Percentiles rank a stretch among this genome's conserved stretches.
Conservation (phyloP, 2,113 vertebrate species). For the Eclectus roratus region DNA sequence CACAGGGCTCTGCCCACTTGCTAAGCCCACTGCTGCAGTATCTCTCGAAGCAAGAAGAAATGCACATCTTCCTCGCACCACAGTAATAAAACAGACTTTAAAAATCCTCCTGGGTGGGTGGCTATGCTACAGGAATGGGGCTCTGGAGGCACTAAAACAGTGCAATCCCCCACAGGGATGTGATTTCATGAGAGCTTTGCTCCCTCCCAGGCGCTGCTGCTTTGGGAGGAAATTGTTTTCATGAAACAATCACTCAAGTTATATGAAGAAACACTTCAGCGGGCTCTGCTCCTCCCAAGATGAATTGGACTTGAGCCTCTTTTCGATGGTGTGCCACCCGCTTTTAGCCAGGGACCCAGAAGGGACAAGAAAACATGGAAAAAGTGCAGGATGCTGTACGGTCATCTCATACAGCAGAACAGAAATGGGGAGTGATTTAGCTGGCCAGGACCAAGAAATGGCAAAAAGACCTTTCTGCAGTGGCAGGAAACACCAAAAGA, state of each 20-base stretch:
- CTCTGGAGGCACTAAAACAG: background rate
- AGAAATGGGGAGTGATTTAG: rapidly evolving
- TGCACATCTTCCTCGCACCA: background rate
- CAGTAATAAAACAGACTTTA: background rate
- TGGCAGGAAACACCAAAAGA: background rate
- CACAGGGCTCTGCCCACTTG: background rate
- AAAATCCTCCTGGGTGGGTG: background rate
- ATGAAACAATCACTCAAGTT: background rate
- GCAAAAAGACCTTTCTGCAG: background rate
- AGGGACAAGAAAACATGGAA: rapidly evolving
- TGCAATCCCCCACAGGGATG: background rate
- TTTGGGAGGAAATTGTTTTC: background rate
- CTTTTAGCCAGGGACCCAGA: background rate
- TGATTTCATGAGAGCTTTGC: background rate
- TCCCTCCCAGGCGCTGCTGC: background rate
- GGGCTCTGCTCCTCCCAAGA: background rate
- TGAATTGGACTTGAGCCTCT: background rate
- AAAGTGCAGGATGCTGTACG: background rate
- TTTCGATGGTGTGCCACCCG: background rate
- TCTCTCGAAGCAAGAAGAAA: background rate
- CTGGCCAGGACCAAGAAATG: background rate
- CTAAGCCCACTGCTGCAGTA: background rate
- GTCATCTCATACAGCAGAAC: no score
- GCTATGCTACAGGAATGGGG: background rate
- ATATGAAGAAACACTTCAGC: background rate